These are phyloP conservation scores for Neodiprion virginianus DNA, from an alignment of 1,140 invertebrate species.

Conservation along the genomic window DNA sequence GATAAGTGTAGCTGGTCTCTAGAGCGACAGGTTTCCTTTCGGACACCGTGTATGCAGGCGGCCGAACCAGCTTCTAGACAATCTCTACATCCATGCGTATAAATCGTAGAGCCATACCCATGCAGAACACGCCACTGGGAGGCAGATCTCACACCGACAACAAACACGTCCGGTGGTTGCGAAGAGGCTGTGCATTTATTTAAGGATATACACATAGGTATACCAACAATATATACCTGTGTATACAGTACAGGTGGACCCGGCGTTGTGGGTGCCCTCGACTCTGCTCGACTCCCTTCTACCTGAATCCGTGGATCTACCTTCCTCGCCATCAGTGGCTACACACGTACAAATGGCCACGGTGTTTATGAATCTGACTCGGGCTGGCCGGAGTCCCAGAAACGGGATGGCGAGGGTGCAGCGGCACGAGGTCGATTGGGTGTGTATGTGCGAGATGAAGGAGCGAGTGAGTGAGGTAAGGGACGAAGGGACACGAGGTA, in stretches of 20 bases:
- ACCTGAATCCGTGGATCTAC: neutral
- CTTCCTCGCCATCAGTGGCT: neutral
- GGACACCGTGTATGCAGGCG: neutral
- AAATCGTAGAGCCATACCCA: neutral
- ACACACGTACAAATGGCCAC: neutral
- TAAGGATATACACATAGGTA: neutral
- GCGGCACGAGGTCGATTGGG: neutral
- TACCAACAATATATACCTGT: neutral
- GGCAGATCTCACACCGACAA: constrained; percentile 6
- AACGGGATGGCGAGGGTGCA: neutral
- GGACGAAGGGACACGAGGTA: neutral
- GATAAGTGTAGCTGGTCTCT: too few species aligned
- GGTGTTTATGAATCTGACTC: neutral
- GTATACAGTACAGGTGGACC: neutral
- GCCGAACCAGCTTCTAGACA: too few species aligned
- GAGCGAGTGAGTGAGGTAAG: neutral
- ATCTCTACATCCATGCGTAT: neutral
- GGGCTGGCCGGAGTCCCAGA: neutral
- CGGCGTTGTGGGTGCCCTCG: neutral
- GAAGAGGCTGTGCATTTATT: neutral
- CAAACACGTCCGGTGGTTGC: neutral
- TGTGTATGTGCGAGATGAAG: neutral
- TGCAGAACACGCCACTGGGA: neutral
- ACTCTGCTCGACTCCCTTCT: neutral
- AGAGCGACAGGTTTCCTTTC: neutral